A percentile compares a stretch with the other conserved stretches of the same genome.
Conservation (phyloP, 2,888 invertebrate genomes). For the Agrypnus murinus region DNA sequence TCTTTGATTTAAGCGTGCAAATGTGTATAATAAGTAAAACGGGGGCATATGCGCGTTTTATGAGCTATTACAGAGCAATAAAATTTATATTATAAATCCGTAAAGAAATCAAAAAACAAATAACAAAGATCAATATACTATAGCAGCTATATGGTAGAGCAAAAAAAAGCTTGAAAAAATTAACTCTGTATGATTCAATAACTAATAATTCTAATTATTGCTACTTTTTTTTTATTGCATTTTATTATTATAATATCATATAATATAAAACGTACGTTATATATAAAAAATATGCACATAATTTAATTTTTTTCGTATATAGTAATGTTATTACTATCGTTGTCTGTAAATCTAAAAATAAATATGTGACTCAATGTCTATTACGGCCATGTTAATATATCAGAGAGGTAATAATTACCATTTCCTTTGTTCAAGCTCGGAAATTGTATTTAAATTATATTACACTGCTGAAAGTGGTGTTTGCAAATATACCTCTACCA, state of each 20-base stretch:
- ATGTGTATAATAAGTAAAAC: constrained; percentile 4
- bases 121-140: background rate
- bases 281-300: background rate
- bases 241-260: too few relatives aligned
- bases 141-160: too few relatives aligned
- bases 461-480: constrained; percentile 44
- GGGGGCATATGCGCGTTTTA: constrained; percentile 14
- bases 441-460: constrained; percentile 44
- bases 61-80: constrained; percentile 13
- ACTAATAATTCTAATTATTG: too few relatives aligned
- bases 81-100: constrained; percentile 17
- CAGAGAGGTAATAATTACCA: constrained; percentile 43
- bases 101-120: constrained; percentile 21
- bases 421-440: constrained; percentile 44
- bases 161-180: too few relatives aligned
- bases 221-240: too few relatives aligned
- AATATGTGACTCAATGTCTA: constrained; percentile 42
- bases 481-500: constrained; percentile 33
- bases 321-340: constrained; percentile 8
- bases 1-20: constrained; percentile 1
- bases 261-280: too few relatives aligned
- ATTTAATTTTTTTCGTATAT: constrained; percentile 19
- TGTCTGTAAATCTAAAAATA: constrained; percentile 38
- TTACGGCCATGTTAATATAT: constrained; percentile 34
- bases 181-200: too few relatives aligned